These are phyloP conservation scores for Hycleus cichorii DNA, from an alignment of 1,140 invertebrate genomes.

Conservation along the genomic window DNA sequence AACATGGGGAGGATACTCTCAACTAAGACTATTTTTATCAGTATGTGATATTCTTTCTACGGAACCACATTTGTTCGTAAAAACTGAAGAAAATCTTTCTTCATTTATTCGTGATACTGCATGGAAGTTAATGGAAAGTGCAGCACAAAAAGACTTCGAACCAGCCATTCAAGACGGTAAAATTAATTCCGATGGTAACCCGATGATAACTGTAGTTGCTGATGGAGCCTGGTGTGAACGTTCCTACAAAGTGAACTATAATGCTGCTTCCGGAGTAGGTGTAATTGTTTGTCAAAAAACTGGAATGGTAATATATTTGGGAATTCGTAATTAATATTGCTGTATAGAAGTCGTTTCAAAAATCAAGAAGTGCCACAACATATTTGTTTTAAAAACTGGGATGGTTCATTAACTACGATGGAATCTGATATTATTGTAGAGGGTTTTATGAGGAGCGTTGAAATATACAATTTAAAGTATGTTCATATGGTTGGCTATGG, in stretches of 20 bases:
- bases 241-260: background rate
- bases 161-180: no score
- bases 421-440: constrained; percentile 33
- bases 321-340: constrained; percentile 34
- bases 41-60: no score
- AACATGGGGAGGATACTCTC: no score
- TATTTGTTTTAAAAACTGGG: constrained; percentile 33
- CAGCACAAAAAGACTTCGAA: no score
- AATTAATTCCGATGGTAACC: no score
- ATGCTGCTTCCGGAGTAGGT: background rate
- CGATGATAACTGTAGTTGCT: no score
- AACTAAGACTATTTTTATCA: no score
- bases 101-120: no score
- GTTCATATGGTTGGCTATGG: constrained; percentile 26
- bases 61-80: no score
- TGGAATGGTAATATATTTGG: constrained; percentile 35
- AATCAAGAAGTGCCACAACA: background rate
- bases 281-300: background rate
- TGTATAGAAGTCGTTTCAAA: background rate
- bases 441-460: constrained; percentile 26
- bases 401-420: constrained; percentile 28
- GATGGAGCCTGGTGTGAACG: background rate
- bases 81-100: no score
- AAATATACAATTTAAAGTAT: constrained; percentile 32
- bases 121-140: no score